Conservation (phyloP, 2,113 vertebrate genomes). For the Mellivora capensis region DNA sequence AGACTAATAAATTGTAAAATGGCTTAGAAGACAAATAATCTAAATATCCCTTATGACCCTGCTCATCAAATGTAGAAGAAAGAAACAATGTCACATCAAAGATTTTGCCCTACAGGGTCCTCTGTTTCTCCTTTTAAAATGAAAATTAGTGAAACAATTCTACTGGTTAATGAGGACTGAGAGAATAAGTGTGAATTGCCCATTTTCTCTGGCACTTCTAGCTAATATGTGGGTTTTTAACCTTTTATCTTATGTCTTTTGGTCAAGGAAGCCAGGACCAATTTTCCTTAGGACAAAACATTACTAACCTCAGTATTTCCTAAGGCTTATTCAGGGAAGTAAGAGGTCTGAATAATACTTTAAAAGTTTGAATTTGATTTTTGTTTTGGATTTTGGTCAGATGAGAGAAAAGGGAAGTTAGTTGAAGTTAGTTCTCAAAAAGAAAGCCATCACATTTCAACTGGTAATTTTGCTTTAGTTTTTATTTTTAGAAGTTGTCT, state of each 20-base stretch:
- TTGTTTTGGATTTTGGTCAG: not conserved
- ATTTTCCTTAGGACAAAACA: not conserved
- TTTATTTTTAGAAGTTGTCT: not conserved
- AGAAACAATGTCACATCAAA: not conserved
- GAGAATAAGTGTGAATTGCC: not conserved
- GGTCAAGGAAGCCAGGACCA: not conserved
- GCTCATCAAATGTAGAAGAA: conserved; percentile 27
- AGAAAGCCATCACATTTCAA: not conserved
- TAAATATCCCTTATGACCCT: conserved; percentile 2
- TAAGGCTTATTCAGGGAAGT: not conserved
- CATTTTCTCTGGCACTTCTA: not conserved
- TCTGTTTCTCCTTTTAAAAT: conserved; percentile 37
- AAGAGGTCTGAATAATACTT: not conserved
- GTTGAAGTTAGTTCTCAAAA: not conserved
- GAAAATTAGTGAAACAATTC: conserved; percentile 31
- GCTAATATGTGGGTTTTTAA: not conserved
- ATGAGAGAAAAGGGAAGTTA: not conserved
- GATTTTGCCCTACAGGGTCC: conserved; percentile 40
- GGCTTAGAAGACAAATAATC: conserved; percentile 29
- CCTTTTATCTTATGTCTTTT: not conserved
- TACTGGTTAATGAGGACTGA: not conserved
- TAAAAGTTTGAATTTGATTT: not conserved
- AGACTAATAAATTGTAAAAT: conserved; percentile 54
- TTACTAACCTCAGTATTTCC: not conserved
- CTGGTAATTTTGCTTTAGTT: not conserved